Evolutionary conservation across 2,888 invertebrate species (phyloP).

Genomic region (Bugula neritina): DNA sequence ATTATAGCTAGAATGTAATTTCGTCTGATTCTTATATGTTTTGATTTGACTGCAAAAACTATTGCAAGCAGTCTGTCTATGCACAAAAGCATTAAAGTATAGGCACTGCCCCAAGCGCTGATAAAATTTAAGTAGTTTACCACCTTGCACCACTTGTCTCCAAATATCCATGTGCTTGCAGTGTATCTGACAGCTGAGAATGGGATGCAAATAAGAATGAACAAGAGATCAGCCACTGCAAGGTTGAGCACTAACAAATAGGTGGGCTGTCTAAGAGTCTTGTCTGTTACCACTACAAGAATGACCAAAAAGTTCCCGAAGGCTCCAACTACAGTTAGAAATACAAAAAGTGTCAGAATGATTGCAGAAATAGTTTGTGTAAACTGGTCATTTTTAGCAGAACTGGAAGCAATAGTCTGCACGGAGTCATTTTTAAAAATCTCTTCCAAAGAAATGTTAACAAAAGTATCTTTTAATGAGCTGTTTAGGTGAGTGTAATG

Average conservation of each 20-base stretch:
- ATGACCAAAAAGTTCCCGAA: slow-evolving; percentile 84
- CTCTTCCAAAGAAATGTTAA: too few species aligned
- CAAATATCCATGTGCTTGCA: slow-evolving; percentile 81
- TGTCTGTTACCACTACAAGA: slow-evolving; percentile 77
- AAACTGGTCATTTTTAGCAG: not conserved
- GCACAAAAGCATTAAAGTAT: slow-evolving; percentile 88
- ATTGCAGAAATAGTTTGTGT: slow-evolving; percentile 30
- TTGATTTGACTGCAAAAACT: slow-evolving; percentile 82
- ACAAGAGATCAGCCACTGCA: slow-evolving; percentile 81
- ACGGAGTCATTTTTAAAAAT: too few species aligned
- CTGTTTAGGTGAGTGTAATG: too few species aligned
- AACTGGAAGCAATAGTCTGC: too few species aligned
- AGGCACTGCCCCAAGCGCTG: slow-evolving; percentile 86
- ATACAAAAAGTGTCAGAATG: slow-evolving; percentile 67
- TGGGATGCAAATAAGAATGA: slow-evolving; percentile 87
- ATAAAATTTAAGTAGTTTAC: slow-evolving; percentile 87
- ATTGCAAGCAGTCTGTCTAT: slow-evolving; percentile 84
- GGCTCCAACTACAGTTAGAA: slow-evolving; percentile 79
- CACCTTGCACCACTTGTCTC: slow-evolving; percentile 79
- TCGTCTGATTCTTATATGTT: slow-evolving; percentile 73
- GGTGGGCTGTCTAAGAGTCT: slow-evolving; percentile 86
- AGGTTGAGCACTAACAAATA: slow-evolving; percentile 84
- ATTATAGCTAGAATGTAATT: slow-evolving; percentile 74
- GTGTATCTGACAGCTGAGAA: slow-evolving; percentile 88
- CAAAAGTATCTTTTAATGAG: too few species aligned